Base-by-base conservation (phyloP, 2,888 invertebrate genomes). In the Chrysomela aeneicollis region DNA sequence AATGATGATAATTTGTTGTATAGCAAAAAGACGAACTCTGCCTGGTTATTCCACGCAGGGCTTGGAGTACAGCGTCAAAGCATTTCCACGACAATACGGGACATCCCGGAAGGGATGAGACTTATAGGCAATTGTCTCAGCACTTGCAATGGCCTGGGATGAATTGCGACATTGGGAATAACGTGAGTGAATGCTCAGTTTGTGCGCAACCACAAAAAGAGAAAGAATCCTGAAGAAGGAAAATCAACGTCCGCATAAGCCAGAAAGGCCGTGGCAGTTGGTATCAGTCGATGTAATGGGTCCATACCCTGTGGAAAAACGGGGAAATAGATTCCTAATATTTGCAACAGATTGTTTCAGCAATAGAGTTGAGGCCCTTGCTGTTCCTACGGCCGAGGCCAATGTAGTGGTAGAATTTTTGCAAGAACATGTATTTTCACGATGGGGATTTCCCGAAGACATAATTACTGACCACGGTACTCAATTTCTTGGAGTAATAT, bases 251-350 rank as follows among this genome's bases (percentile, higher is more conserved):
- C 46, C 46, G n/a, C 4, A 46, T 12, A 8, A n/a, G 4, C 5
- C 46, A 4, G 46, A 46, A 4, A 4, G n/a, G n/a, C 46, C 46
- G 12, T 46, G 46, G 46, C 5, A 5, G 5, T 15, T 46, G 46
- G 17, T 46, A 5, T 46, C 46, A 46, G 46, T 46, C 6, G 46
- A 46, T 46, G 46, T 46, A 8, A 46, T 46, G 46, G 46, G 46
- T 8, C 46, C 46, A 46, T 46, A 46, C 17, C 46, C 46, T 5
- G 17, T n/a, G 12, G 15, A 46, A 8, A 5, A 4, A 46, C 8
- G 17, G 17, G 35, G 35, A 6, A 46, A 46, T 46, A 5, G 12
- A 8, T 46, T 15, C 46, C 17, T 46, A 46, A 46, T 46, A 5
- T 5, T 46, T 15, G 6, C 17, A 12, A 12, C 46, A 8, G 46